Conservation (phyloP, 2,888 invertebrate species). For the Pristionchus entomophagus region DNA sequence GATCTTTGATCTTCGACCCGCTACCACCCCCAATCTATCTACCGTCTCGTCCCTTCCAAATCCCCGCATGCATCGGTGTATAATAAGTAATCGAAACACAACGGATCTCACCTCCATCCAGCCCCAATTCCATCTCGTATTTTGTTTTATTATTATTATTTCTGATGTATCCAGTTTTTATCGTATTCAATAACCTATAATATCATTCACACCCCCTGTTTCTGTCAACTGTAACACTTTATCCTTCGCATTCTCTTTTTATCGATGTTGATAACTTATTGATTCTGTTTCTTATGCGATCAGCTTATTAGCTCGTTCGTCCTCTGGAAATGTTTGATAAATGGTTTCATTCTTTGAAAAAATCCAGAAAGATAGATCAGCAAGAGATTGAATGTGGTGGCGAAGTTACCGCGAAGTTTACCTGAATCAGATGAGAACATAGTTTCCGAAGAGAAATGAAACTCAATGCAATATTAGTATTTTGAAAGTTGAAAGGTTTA, state of each 20-base stretch:
- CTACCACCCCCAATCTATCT: not conserved
- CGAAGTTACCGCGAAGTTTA: too few relatives aligned
- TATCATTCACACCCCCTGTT: too few relatives aligned
- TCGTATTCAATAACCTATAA: not conserved
- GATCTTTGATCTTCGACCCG: not conserved
- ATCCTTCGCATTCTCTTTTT: not conserved
- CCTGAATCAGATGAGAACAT: too few relatives aligned
- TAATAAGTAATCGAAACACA: conserved; percentile 17
- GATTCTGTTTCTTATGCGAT: not conserved
- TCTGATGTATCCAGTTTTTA: not conserved
- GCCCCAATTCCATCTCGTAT: conserved; percentile 12
- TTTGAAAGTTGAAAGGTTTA: too few relatives aligned
- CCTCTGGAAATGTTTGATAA: conserved; percentile 19
- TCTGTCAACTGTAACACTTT: not conserved
- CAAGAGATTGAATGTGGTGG: not conserved
- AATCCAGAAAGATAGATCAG: too few relatives aligned
- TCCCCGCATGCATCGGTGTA: conserved; percentile 12
- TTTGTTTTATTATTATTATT: not conserved
- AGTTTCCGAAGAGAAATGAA: too few relatives aligned
- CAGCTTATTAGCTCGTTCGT: conserved; percentile 20
- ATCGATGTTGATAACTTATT: conserved; percentile 19
- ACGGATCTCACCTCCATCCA: conserved; percentile 6
- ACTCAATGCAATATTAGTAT: too few relatives aligned
- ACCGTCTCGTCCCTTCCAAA: not conserved
- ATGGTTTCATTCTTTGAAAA: not conserved